phyloP scores from a whole-genome alignment of 2,797 vertebrate genomes.

The Phalloptychus januarius region DNA sequence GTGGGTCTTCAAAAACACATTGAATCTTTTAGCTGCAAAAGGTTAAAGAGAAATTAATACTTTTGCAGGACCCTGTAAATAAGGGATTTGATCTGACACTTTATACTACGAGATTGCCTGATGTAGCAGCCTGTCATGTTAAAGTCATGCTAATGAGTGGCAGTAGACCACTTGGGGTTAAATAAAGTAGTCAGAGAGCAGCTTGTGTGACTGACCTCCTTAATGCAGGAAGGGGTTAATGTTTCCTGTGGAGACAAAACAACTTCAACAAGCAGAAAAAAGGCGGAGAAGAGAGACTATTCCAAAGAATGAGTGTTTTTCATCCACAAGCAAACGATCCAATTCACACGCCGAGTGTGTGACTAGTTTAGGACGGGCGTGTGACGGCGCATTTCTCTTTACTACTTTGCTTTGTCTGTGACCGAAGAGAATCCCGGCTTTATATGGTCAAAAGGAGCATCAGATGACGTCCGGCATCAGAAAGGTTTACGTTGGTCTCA shows the following conservation, averaged over 20 bases:
- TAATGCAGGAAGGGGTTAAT: slow-evolving; percentile 74
- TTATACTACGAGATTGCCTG: neutral
- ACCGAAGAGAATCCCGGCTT: slow-evolving; percentile 59
- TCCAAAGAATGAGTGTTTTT: slow-evolving; percentile 61
- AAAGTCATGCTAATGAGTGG: slow-evolving; percentile 18
- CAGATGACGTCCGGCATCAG: slow-evolving; percentile 45
- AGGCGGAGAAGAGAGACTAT: slow-evolving; percentile 11
- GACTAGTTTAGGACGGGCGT: slow-evolving; percentile 48
- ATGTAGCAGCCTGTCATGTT: slow-evolving; percentile 6
- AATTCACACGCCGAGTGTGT: slow-evolving; percentile 47
- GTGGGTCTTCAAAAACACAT: neutral
- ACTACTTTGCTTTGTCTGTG: slow-evolving; percentile 42
- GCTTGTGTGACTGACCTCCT: slow-evolving; percentile 32
- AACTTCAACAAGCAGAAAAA: slow-evolving; percentile 29
- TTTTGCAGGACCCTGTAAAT: neutral
- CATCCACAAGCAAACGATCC: slow-evolving; percentile 43
- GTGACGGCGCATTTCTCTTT: slow-evolving; percentile 39
- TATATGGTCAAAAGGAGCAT: slow-evolving; percentile 73
- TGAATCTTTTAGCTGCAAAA: neutral
- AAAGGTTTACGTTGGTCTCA: slow-evolving; percentile 56
- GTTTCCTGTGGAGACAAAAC: slow-evolving; percentile 70
- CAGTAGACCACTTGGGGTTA: slow-evolving; percentile 16
- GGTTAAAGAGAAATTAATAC: neutral
- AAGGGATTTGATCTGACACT: neutral
- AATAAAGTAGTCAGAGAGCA: slow-evolving; percentile 37